Percentiles rank a stretch among this genome's conserved stretches.
Evolutionary conservation across 2,888 invertebrate genomes (phyloP).

Genomic region (Drosophila prostipennis): DNA sequence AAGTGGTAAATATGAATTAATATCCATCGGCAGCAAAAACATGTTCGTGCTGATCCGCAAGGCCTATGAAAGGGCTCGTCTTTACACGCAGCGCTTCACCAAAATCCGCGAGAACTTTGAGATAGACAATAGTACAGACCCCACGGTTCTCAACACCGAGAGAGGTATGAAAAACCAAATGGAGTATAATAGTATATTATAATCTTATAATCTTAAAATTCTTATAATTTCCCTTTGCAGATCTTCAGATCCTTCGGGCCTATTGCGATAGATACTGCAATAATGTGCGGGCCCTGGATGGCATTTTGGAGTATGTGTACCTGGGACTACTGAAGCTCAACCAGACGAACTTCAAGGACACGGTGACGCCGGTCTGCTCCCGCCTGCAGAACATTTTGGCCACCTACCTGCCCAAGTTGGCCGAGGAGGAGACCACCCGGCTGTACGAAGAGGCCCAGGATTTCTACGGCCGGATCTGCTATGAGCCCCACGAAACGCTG

Average conservation of each 20-base stretch:
- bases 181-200: accelerated
- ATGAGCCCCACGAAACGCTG: conserved; percentile 88
- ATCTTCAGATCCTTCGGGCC: conserved; percentile 87
- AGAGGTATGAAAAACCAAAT: conserved; percentile 78
- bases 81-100: conserved; percentile 88
- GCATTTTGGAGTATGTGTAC: conserved; percentile 88
- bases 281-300: conserved; percentile 89
- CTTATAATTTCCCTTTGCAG: too few relatives aligned
- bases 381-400: conserved; percentile 88
- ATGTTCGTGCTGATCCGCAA: conserved; percentile 86
- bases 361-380: conserved; percentile 89
- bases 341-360: conserved; percentile 89
- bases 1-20: too few relatives aligned
- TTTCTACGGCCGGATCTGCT: conserved; percentile 87
- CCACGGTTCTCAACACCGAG: conserved; percentile 87
- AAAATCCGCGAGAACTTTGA: conserved; percentile 88
- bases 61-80: conserved; percentile 87
- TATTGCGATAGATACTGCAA: conserved; percentile 89
- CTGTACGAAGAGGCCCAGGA: conserved; percentile 84
- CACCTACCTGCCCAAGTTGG: conserved; percentile 88
- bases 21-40: conserved; percentile 74
- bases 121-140: conserved; percentile 88
- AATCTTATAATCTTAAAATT: too few relatives aligned
- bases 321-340: conserved; percentile 90
- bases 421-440: conserved; percentile 86